Conservation (phyloP, 2,888 invertebrate genomes). For the Eubasilissa splendida region DNA sequence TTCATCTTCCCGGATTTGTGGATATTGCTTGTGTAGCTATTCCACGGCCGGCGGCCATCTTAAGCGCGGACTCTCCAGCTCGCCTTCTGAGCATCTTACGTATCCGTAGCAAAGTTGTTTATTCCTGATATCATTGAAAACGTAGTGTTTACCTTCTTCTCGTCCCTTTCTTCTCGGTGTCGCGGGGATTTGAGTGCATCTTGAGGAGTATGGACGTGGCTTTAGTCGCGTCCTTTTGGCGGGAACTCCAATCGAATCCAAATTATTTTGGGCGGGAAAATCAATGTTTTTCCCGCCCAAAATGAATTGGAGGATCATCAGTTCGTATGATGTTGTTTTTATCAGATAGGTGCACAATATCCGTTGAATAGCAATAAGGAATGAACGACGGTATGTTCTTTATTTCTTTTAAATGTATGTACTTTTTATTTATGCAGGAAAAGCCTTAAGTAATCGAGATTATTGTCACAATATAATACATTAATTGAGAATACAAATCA, state of each 20-base stretch:
- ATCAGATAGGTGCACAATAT: slow-evolving; percentile 21
- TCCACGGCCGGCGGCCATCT: slow-evolving; percentile 45
- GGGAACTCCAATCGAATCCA: slow-evolving; percentile 48
- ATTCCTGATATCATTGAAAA: not conserved
- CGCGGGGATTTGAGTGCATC: not conserved
- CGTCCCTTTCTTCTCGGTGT: not conserved
- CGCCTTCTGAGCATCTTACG: not conserved
- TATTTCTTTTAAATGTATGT: slow-evolving; percentile 1
- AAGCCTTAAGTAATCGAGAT: too few species aligned
- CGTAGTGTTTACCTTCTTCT: not conserved
- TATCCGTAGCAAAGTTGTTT: not conserved
- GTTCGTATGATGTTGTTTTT: slow-evolving; percentile 42
- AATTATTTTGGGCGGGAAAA: slow-evolving; percentile 49
- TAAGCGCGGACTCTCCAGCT: slow-evolving; percentile 14
- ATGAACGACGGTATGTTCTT: slow-evolving; percentile 14
- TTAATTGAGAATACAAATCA: too few species aligned
- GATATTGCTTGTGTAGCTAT: slow-evolving; percentile 50
- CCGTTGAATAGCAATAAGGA: slow-evolving; percentile 32
- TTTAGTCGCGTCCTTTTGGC: slow-evolving; percentile 42
- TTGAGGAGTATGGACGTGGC: not conserved
- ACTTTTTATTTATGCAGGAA: not conserved
- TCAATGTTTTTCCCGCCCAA: slow-evolving; percentile 48
- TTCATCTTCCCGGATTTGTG: slow-evolving; percentile 50
- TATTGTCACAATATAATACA: too few species aligned
- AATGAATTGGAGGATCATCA: slow-evolving; percentile 49